Evolutionary conservation across 23 tunicate species (phyloP), one percentile per base, ranked within the genome.

Genomic region (Clavelina lepadiformis): DNA sequence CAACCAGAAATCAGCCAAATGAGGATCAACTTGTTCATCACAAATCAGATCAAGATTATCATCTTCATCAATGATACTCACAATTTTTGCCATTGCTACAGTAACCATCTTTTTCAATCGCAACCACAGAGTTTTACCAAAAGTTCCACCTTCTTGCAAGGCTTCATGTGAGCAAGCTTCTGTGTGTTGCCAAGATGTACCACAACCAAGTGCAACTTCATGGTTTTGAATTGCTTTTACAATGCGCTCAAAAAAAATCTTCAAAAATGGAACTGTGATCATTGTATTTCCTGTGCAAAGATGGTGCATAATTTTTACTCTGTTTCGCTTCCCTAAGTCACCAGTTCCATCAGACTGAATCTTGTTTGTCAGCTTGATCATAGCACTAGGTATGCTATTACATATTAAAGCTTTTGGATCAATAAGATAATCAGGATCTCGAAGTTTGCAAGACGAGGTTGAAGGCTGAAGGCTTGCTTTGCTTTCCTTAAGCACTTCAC

Each of bases 141-240:
- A 82, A 32, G 80, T 82, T 45, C 89, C 89, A 28, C 74, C 89
- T 57, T 82, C 89, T 5, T 66, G 37, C 25, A 82, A 53, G 11
- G 68, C 22, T 38, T 49, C 46, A 22, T 33, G 63, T 27, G 74
- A 72, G n/a, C 68, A 66, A 28, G 89, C 89, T 57, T 73, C 79
- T 5, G 56, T 51, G 19, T 29, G 23, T 18, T 50, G 31, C 89
- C 89, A 78, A 31, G 56, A 7, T 3, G 31, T 13, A 27, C 35
- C 22, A 2, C 49, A 4, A 23, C 60, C 3, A 3, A 5, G 29
- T 2, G 34, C 24, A 2, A 13, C 33, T 0, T 70, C 61, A 30
- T 64, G 56, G 5, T 36, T 45, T 31, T 56, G 36, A 38, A 58
- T 29, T 36, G 63, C 23, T 7, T 47, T 47, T 13, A 35, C 19